Conservation (phyloP, 2,888 invertebrate genomes). For the Acanthosepion esculentum region DNA sequence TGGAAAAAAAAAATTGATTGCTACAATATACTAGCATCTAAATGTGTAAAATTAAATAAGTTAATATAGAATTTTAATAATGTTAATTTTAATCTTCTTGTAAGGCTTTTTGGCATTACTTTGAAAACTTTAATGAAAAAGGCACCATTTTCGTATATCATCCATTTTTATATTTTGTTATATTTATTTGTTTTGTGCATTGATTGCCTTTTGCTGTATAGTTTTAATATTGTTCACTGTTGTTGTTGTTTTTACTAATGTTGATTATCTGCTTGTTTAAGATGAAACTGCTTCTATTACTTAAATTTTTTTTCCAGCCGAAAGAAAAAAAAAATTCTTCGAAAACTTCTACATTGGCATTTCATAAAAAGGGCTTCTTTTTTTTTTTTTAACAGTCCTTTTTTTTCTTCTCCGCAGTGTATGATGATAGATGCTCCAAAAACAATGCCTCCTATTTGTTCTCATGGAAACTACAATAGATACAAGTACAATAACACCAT, state of each 20-base stretch:
- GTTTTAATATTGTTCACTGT: neutral
- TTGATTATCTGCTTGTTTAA: neutral
- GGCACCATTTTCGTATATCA: neutral
- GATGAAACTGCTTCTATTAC: neutral
- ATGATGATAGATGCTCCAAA: too few relatives aligned
- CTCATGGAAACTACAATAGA: too few relatives aligned
- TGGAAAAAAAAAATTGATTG: too few relatives aligned
- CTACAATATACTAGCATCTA: too few relatives aligned
- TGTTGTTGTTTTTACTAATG: neutral
- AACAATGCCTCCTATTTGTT: too few relatives aligned
- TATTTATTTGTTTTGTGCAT: neutral
- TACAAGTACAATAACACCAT: too few relatives aligned
- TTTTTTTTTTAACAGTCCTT: too few relatives aligned
- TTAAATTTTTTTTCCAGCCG: too few relatives aligned
- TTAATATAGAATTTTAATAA: neutral
- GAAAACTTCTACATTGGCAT: too few relatives aligned
- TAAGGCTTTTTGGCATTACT: neutral
- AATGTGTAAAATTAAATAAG: neutral
- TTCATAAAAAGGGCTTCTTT: too few relatives aligned
- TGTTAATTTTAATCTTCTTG: neutral
- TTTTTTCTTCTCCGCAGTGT: too few relatives aligned
- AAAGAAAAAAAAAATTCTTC: too few relatives aligned
- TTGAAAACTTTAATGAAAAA: neutral
- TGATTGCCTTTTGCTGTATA: neutral
- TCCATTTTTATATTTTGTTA: neutral